These are phyloP conservation scores for Herpetotheres cachinnans DNA, from an alignment of 2,113 vertebrate genomes.

Conservation along the genomic window DNA sequence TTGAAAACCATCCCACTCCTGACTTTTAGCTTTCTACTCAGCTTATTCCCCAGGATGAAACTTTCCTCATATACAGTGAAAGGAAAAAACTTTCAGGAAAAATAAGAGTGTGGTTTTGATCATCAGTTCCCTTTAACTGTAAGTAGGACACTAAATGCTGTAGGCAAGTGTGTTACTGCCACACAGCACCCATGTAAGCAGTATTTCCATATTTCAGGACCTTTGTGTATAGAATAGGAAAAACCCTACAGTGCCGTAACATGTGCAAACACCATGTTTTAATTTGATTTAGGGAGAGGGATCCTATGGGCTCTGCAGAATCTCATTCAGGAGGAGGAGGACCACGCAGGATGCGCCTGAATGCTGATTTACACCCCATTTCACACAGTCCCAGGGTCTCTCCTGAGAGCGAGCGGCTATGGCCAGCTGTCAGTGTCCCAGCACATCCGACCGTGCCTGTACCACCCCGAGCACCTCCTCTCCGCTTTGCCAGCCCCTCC, in stretches of 20 bases:
- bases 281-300: background rate
- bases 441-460: fast-evolving
- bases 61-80: background rate
- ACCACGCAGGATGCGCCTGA: background rate
- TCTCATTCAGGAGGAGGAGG: background rate
- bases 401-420: background rate
- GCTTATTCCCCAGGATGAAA: background rate
- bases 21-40: background rate
- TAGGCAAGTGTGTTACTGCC: background rate
- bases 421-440: background rate
- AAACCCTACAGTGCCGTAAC: background rate
- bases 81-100: background rate
- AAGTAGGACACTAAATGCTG: background rate
- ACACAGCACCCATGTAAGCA: background rate
- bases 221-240: background rate
- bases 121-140: background rate
- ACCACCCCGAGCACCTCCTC: background rate
- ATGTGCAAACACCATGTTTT: fast-evolving
- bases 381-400: background rate
- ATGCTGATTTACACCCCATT: background rate
- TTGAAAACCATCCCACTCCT: background rate
- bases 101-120: background rate
- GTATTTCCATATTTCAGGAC: background rate
- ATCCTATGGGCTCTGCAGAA: background rate
- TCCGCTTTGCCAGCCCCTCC: fast-evolving